phyloP scores from a whole-genome alignment of 2,888 invertebrate species.

The Sylvicola cinctus region DNA sequence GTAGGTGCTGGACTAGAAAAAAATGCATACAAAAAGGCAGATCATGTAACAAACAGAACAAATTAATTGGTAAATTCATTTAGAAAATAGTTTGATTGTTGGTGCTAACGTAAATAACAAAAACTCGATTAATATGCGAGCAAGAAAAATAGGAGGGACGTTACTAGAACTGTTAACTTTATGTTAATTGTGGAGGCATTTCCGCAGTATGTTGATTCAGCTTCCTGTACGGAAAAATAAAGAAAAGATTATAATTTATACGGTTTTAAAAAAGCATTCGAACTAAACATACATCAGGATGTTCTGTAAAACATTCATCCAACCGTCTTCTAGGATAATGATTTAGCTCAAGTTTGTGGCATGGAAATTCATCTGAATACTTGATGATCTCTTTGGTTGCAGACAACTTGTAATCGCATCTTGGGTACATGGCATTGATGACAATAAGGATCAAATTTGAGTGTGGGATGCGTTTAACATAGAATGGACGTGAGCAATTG shows the following conservation, averaged over 20 bases:
- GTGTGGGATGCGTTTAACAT: conserved; percentile 48
- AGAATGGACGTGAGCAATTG: conserved; percentile 37
- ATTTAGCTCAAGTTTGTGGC: conserved; percentile 55
- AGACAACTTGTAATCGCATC: conserved; percentile 26
- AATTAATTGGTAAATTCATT: no score
- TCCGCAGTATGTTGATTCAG: conserved; percentile 20
- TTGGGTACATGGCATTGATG: conserved; percentile 33
- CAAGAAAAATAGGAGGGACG: no score
- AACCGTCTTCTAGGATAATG: conserved; percentile 42
- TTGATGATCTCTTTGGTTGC: conserved; percentile 29
- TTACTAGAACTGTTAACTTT: not conserved
- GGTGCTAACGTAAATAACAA: no score
- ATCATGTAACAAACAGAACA: no score
- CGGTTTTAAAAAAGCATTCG: not conserved
- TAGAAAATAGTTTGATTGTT: no score
- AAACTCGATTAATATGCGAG: no score
- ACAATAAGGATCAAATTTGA: conserved; percentile 63
- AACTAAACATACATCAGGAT: conserved; percentile 35
- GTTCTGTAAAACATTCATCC: conserved; percentile 56
- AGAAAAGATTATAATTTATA: not conserved
- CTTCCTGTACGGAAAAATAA: conserved; percentile 14
- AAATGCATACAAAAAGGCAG: no score
- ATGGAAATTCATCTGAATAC: conserved; percentile 35
- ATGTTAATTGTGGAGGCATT: conserved; percentile 10
- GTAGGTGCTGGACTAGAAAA: no score